These are phyloP conservation scores for Zosterops lateralis DNA, from an alignment of 2,113 vertebrate species.

Conservation along the genomic window DNA sequence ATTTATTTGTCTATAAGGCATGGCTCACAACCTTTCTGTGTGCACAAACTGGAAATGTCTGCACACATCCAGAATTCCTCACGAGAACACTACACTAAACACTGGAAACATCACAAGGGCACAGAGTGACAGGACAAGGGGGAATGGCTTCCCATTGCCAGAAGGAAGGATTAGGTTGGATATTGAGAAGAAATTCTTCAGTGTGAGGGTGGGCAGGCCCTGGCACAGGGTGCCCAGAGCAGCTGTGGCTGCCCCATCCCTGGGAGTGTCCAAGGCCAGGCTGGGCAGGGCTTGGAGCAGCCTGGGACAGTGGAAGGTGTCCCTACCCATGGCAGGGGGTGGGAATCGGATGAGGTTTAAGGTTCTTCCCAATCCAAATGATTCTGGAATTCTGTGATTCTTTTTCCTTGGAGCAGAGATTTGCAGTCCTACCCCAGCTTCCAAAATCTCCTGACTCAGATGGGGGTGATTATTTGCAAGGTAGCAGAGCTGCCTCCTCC, in stretches of 20 bases:
- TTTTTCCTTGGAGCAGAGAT: not conserved
- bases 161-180: not conserved
- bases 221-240: fast-evolving
- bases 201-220: fast-evolving
- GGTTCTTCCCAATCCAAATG: not conserved
- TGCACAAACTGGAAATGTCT: not conserved
- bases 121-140: not conserved
- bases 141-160: not conserved
- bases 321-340: not conserved
- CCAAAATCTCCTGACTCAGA: not conserved
- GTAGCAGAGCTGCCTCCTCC: not conserved
- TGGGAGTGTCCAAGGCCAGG: not conserved
- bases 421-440: not conserved
- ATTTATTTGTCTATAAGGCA: not conserved
- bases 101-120: not conserved
- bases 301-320: not conserved
- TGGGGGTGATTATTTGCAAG: not conserved
- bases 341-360: fast-evolving
- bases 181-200: not conserved
- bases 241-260: not conserved
- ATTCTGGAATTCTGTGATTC: not conserved
- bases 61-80: not conserved
- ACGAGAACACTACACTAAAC: fast-evolving
- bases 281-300: fast-evolving
- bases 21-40: not conserved